Evolutionary conservation across 23 tunicate genomes (phyloP).

Genomic region (Aplidium turbinatum): DNA sequence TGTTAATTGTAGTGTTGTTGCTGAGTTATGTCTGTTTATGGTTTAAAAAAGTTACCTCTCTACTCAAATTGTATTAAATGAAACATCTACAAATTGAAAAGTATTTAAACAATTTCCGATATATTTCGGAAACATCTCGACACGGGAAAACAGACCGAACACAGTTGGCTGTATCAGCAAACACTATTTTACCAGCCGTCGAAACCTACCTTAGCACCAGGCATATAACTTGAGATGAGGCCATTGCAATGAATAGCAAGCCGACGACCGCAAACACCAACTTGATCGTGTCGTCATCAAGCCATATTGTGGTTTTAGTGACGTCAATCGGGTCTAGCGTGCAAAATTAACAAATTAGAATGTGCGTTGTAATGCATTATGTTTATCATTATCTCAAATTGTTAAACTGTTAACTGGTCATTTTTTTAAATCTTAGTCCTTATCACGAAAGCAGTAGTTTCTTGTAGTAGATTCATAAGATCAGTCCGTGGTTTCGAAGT

Average conservation of each 20-base stretch:
- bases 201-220: conserved; percentile 68
- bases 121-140: background rate
- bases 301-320: conserved; percentile 42
- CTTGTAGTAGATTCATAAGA: too few relatives aligned
- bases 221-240: conserved; percentile 68
- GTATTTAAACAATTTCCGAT: background rate
- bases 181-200: background rate
- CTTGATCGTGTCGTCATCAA: conserved; percentile 66
- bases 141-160: background rate
- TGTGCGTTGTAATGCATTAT: too few relatives aligned
- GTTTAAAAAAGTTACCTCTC: too few relatives aligned
- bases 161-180: background rate
- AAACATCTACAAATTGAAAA: background rate
- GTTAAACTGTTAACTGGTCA: too few relatives aligned
- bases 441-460: too few relatives aligned
- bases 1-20: too few relatives aligned
- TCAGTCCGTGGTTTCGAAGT: too few relatives aligned
- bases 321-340: background rate
- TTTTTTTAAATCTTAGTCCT: too few relatives aligned
- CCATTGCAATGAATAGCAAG: conserved; percentile 55
- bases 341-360: too few relatives aligned
- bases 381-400: too few relatives aligned
- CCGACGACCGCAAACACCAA: conserved; percentile 69
- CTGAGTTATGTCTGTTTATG: too few relatives aligned
- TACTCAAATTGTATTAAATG: too few relatives aligned